A percentile compares a stretch with the other conserved stretches of the same genome.
Evolutionary conservation across 2,888 invertebrate species (phyloP).

Genomic region (Protonemura montana): DNA sequence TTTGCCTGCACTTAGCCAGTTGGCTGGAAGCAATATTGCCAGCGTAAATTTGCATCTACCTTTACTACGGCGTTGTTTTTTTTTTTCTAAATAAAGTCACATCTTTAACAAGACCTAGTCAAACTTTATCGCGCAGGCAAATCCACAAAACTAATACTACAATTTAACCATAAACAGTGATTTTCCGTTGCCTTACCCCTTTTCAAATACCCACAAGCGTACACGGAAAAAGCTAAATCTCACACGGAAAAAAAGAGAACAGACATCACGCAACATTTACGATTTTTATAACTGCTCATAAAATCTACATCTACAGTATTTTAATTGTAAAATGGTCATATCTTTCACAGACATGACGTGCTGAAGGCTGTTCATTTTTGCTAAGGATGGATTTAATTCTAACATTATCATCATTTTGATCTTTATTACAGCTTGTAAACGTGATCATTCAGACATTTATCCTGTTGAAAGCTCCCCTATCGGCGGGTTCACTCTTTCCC

Average conservation of each 20-base stretch:
- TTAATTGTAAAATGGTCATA: not conserved
- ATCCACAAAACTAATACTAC: not conserved
- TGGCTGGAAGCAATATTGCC: not conserved
- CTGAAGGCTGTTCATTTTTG: not conserved
- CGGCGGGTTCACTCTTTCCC: not conserved
- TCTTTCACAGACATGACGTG: not conserved
- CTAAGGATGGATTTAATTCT: slow-evolving; percentile 33
- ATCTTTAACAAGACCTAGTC: not conserved
- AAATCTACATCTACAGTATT: not conserved
- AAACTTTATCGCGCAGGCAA: not conserved
- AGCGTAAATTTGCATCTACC: not conserved
- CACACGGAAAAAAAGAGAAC: not conserved
- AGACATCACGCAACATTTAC: not conserved
- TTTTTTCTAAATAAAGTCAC: not conserved
- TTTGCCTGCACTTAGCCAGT: not conserved
- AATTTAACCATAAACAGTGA: not conserved
- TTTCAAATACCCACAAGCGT: not conserved
- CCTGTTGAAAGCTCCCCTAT: slow-evolving; percentile 32
- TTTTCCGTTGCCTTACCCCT: not conserved
- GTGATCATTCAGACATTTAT: slow-evolving; percentile 46
- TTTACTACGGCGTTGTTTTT: not conserved
- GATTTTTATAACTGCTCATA: not conserved
- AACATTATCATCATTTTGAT: slow-evolving; percentile 47
- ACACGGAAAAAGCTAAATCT: not conserved
- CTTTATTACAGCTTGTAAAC: slow-evolving; percentile 42